Conservation (phyloP, 2,888 invertebrate species). For the Callosobruchus maculatus region DNA sequence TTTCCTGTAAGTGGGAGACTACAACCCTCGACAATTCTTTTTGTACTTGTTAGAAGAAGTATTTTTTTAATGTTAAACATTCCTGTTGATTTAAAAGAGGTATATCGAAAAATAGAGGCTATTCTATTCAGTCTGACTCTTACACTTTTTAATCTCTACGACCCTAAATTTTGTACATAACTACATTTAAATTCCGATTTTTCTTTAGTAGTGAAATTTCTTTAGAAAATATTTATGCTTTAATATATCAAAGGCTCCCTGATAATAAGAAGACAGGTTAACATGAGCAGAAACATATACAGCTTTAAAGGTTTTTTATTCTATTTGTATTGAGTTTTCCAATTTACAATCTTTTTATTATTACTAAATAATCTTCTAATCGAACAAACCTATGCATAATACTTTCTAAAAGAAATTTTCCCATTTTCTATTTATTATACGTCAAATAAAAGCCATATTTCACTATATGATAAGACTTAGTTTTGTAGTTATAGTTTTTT, state of each 20-base stretch:
- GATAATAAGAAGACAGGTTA: no score
- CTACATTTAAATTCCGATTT: not conserved
- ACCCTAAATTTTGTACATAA: not conserved
- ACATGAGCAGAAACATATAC: no score
- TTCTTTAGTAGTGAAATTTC: not conserved
- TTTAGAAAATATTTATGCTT: not conserved
- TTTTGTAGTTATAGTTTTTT: not conserved
- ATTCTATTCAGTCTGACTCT: not conserved
- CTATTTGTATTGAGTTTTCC: no score
- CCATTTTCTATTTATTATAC: not conserved
- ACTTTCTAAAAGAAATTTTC: not conserved
- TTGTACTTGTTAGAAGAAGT: not conserved
- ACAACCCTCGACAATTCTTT: not conserved
- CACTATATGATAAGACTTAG: not conserved
- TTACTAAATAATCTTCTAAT: no score
- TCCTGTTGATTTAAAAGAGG: slow-evolving; percentile 15
- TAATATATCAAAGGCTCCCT: no score
- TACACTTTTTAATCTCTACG: not conserved
- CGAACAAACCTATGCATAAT: no score
- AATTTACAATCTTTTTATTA: no score
- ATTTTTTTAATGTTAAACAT: slow-evolving; percentile 11
- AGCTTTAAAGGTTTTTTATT: no score
- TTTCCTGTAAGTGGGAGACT: not conserved
- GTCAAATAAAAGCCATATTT: not conserved
- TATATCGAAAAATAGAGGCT: not conserved